Conservation (phyloP, 2,888 invertebrate species). For the Lasioglossum vierecki region DNA sequence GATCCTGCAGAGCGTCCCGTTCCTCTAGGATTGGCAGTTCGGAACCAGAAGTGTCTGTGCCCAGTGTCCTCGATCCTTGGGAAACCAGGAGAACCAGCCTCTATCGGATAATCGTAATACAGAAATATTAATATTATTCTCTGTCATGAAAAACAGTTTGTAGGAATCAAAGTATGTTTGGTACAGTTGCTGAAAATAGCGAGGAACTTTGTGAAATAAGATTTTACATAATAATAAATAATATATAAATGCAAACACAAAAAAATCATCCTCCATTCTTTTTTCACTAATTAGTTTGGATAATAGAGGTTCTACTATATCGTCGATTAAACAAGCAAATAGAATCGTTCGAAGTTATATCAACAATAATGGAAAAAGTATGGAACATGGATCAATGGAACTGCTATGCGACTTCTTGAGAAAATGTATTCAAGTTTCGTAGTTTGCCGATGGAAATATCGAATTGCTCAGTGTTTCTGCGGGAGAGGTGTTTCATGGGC, state of each 20-base stretch:
- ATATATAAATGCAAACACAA: too few relatives aligned
- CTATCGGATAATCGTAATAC: neutral
- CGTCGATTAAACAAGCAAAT: too few relatives aligned
- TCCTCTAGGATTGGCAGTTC: constrained; percentile 56
- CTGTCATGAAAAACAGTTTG: neutral
- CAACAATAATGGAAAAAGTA: neutral
- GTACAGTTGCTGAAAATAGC: neutral
- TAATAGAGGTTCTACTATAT: too few relatives aligned
- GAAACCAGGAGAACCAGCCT: neutral
- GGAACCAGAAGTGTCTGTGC: neutral
- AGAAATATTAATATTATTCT: neutral
- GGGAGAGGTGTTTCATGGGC: neutral
- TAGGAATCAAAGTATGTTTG: neutral
- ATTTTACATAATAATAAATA: neutral
- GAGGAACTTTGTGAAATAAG: neutral
- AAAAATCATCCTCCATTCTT: neutral
- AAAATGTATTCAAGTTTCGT: neutral
- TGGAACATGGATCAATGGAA: neutral
- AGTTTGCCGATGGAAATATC: neutral
- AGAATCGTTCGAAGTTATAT: too few relatives aligned
- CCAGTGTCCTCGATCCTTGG: neutral
- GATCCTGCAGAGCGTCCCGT: constrained; percentile 68
- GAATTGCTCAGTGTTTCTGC: neutral
- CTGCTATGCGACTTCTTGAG: too few relatives aligned
- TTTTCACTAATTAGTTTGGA: too few relatives aligned